phyloP scores from a whole-genome alignment of 2,797 vertebrate species.

The Perodicticus potto region DNA sequence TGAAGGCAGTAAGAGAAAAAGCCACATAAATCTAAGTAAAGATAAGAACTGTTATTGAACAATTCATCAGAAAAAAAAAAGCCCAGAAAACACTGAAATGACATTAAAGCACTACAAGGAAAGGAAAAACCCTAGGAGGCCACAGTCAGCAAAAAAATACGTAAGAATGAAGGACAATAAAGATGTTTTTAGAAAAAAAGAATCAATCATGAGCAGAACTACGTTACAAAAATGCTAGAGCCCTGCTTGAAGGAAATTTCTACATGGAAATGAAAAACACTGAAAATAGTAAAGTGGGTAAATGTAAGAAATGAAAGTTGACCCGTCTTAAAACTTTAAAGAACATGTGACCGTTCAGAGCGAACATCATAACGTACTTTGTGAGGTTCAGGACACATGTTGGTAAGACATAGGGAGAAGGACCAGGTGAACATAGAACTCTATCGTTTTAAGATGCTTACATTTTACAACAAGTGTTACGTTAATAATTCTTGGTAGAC shows the following conservation, averaged over 20 bases:
- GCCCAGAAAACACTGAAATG: not conserved
- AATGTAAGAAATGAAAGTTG: not conserved
- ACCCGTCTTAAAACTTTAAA: not conserved
- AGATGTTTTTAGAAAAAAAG: conserved; percentile 22
- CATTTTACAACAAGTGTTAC: not conserved
- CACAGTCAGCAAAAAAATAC: not conserved
- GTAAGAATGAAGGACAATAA: conserved; percentile 31
- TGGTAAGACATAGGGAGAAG: not conserved
- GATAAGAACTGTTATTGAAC: not conserved
- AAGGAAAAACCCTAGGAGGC: not conserved
- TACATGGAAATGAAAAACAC: conserved; percentile 11
- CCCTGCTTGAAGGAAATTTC: not conserved
- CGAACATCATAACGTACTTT: not conserved
- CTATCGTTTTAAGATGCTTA: not conserved
- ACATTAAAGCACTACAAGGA: not conserved
- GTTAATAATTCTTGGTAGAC: not conserved
- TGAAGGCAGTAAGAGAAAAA: not conserved
- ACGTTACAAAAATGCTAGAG: not conserved
- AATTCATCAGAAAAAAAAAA: not conserved
- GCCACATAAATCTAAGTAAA: not conserved
- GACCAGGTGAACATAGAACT: not conserved
- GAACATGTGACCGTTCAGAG: not conserved
- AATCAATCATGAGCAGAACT: not conserved
- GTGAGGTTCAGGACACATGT: not conserved
- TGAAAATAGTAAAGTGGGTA: not conserved